These are phyloP conservation scores for Alca torda DNA, from an alignment of 2,797 vertebrate genomes.

Conservation along the genomic window DNA sequence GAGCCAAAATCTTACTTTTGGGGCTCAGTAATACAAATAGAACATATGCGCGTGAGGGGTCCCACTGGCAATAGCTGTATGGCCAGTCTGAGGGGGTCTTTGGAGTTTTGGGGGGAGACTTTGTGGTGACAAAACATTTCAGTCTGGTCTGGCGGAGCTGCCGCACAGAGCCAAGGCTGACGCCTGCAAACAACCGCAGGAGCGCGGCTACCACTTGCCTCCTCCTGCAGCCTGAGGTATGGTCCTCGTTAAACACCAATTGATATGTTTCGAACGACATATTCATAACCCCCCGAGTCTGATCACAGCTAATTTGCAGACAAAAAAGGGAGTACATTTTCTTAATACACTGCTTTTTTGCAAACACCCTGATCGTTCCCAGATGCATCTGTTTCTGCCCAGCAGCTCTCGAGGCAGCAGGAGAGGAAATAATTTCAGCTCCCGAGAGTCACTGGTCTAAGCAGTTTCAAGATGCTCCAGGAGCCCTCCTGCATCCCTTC, in stretches of 20 bases:
- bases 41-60: not conserved
- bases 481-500: not conserved
- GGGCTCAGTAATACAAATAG: not conserved
- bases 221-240: not conserved
- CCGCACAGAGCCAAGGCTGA: not conserved
- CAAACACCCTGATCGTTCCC: conserved; percentile 17
- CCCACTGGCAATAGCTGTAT: not conserved
- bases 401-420: not conserved
- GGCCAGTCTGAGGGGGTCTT: not conserved
- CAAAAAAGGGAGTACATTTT: not conserved
- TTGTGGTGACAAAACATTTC: not conserved
- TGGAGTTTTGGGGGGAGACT: not conserved
- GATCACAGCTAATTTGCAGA: not conserved
- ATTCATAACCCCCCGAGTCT: not conserved
- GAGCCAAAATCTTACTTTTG: conserved; percentile 2
- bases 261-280: not conserved
- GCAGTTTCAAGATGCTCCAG: not conserved
- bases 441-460: not conserved
- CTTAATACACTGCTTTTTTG: conserved; percentile 3
- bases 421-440: conserved; percentile 8
- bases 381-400: conserved; percentile 6
- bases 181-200: not conserved
- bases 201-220: not conserved
- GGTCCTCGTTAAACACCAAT: not conserved
- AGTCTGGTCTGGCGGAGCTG: not conserved